Conservation (phyloP, 2,797 vertebrate genomes). For the Trachops cirrhosus region DNA sequence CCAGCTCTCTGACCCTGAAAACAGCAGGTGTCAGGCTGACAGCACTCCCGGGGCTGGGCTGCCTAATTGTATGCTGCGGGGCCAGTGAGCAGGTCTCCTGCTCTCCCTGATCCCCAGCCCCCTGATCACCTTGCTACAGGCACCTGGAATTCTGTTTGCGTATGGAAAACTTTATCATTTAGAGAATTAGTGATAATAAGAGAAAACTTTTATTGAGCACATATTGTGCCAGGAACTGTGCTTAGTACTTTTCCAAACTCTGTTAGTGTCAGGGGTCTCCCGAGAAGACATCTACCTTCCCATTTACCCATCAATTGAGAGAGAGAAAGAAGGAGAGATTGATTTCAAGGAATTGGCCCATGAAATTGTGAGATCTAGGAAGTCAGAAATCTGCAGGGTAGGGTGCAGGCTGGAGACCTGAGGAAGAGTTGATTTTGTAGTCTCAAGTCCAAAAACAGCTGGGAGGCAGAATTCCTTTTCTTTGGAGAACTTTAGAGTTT, state of each 20-base stretch:
- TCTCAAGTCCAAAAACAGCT: neutral
- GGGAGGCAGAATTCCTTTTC: neutral
- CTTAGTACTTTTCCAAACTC: neutral
- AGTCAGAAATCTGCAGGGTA: neutral
- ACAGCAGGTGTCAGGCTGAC: neutral
- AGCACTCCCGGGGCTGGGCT: neutral
- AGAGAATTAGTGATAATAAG: neutral
- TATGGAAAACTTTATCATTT: neutral
- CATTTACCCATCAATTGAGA: neutral
- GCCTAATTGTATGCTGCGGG: neutral
- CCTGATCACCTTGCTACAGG: neutral
- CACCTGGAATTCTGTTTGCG: neutral
- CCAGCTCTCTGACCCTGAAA: neutral
- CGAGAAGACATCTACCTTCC: neutral
- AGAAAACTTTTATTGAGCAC: neutral
- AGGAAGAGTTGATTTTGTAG: neutral
- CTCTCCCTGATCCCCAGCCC: neutral
- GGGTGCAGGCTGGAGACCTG: neutral
- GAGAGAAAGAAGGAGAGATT: neutral
- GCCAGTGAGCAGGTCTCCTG: neutral
- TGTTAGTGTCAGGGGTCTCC: neutral
- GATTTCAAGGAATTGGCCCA: neutral
- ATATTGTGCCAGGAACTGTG: neutral
- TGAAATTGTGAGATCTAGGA: neutral
- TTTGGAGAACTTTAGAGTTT: neutral